Percentiles rank a stretch among this genome's conserved stretches.
Evolutionary conservation across 2,888 invertebrate species (phyloP).

Genomic region (Mesoligia furuncula): DNA sequence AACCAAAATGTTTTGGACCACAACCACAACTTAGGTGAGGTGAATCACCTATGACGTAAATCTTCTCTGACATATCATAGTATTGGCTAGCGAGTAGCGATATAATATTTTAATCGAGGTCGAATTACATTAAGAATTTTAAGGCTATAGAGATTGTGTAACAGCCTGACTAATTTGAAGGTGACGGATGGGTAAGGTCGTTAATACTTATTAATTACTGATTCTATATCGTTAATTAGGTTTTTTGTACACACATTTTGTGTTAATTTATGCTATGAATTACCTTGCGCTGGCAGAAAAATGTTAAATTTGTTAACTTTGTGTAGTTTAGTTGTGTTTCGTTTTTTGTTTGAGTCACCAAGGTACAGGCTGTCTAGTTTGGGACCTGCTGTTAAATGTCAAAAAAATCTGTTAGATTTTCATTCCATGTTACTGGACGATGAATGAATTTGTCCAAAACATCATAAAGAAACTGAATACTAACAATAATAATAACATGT

Average conservation of each 20-base stretch:
- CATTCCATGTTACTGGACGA: neutral
- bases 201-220: neutral
- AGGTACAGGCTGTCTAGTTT: neutral
- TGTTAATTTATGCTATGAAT: neutral
- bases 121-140: conserved; percentile 4
- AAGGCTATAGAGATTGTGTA: conserved; percentile 31
- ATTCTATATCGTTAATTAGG: neutral
- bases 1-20: no score
- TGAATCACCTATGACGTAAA: neutral
- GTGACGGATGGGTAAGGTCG: conserved; percentile 8
- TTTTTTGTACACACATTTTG: neutral
- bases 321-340: neutral
- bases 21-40: neutral
- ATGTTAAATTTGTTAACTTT: neutral
- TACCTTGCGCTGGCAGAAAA: neutral
- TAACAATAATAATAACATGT: neutral
- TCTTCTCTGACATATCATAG: neutral
- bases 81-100: neutral
- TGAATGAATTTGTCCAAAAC: neutral
- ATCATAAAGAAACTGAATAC: neutral
- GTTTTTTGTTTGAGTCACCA: neutral
- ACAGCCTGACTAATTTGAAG: conserved; percentile 13
- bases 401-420: neutral
- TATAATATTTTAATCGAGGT: conserved; percentile 38
- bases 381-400: neutral